Conservation (phyloP, 2,888 invertebrate species). For the Maniola hyperantus region DNA sequence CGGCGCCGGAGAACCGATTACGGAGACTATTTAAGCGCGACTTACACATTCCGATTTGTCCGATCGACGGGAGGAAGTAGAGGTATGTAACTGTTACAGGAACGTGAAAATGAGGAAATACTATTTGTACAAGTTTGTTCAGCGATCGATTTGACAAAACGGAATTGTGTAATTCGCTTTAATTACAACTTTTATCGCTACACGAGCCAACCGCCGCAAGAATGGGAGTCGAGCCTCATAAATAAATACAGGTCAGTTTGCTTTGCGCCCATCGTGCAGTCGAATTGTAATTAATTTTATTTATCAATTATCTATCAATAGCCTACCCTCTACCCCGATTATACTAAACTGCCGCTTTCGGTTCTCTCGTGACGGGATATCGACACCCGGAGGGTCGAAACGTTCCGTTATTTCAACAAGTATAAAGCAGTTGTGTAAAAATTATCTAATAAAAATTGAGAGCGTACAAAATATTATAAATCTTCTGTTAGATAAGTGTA, state of each 20-base stretch:
- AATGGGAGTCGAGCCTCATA: slow-evolving; percentile 23
- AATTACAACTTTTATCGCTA: slow-evolving; percentile 1
- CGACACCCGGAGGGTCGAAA: neutral
- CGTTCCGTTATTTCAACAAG: slow-evolving; percentile 8
- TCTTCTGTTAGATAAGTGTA: slow-evolving; percentile 14
- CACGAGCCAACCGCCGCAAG: slow-evolving; percentile 19
- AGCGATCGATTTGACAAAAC: slow-evolving; percentile 10
- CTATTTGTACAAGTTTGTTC: neutral
- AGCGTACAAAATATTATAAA: slow-evolving; percentile 8
- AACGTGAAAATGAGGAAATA: neutral
- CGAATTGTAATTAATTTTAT: neutral
- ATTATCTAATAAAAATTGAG: slow-evolving; percentile 18
- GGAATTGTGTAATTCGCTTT: slow-evolving; percentile 1
- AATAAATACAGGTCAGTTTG: slow-evolving; percentile 36
- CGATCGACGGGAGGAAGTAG: neutral
- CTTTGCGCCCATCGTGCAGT: slow-evolving; percentile 20
- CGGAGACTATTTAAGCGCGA: slow-evolving; percentile 11
- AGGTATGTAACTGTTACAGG: neutral
- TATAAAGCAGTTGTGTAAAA: slow-evolving; percentile 17
- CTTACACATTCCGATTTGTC: slow-evolving; percentile 10
- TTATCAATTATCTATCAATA: slow-evolving; percentile 19
- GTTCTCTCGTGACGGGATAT: slow-evolving; percentile 17
- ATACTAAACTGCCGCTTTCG: slow-evolving; percentile 24
- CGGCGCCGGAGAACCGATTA: slow-evolving; percentile 26
- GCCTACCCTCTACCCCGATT: slow-evolving; percentile 36